phyloP scores from a whole-genome alignment of 2,797 vertebrate genomes.

The Cryptoblepharus egeriae region DNA sequence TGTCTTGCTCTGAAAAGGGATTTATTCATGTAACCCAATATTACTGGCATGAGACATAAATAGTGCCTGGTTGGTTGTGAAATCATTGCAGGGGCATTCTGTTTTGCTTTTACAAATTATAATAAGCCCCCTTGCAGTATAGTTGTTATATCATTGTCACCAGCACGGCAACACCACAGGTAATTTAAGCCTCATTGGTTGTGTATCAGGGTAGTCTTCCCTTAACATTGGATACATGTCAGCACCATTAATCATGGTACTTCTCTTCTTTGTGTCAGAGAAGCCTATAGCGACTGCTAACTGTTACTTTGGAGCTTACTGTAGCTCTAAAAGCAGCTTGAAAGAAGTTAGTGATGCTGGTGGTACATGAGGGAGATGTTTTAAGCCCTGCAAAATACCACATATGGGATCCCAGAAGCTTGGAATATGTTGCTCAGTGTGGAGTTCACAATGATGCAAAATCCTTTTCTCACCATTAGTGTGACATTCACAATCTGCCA shows the following conservation, averaged over 20 bases:
- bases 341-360: neutral
- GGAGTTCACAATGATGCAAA: conserved; percentile 67
- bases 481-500: conserved; percentile 74
- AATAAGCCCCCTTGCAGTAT: neutral
- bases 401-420: neutral
- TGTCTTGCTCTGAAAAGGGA: neutral
- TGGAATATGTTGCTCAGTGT: conserved; percentile 64
- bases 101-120: neutral
- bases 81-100: neutral
- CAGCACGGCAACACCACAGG: neutral
- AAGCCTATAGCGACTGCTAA: neutral
- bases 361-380: neutral
- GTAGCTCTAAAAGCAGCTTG: neutral
- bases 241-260: neutral
- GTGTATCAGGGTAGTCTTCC: neutral
- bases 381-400: neutral
- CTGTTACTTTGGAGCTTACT: neutral
- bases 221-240: neutral
- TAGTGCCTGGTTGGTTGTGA: neutral
- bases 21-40: neutral
- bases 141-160: neutral
- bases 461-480: conserved; percentile 68
- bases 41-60: neutral
- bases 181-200: neutral
- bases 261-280: neutral